Evolutionary conservation across 2,888 invertebrate species (phyloP), one percentile per base, ranked within the genome.

Genomic region (Caenorhabditis virilis): DNA sequence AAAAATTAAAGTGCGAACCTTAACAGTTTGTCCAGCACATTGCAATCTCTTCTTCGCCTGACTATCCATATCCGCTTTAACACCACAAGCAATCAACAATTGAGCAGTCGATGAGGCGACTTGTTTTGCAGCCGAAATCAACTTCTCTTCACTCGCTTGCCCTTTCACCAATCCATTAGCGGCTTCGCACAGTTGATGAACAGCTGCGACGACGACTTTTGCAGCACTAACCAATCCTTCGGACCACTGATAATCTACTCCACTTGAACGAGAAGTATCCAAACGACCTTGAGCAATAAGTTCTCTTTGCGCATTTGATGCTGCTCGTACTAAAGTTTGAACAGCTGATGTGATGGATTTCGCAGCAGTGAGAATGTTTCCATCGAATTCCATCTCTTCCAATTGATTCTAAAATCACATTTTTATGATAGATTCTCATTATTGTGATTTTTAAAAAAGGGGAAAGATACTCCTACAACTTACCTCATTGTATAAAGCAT

Each of bases 51-150:
- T 90, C 48, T 95, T 95, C 7, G 93, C 91, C 76, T 93, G 92
- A 7, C 94, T 93, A 63, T 93, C 91, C 1, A 93, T 91, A 86
- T 97, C 97, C 0, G 97, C 95, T 85, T 97, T 97, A 58, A 98
- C 95, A 88, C 95, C 95, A 86, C 98, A 98, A 0, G 98, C 97
- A 43, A 99, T 95, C 51, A 99, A 85, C 55, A 98, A 87, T 83
- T 97, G 97, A 0, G 98, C 98, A 0, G 98, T 99, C 1, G 93
- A 93, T 49, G 93, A 91, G 6, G 98, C 97, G 9, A 98, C 95
- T 72, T 86, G 86, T 78, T 95, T 90, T 2, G 97, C 97, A 18
- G 95, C 91, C 0, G 95, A 93, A 72, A 97, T 94, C 26, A 99
- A 88, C 83, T 95, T 90, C 85, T 98, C 97, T 85, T 98, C 97